These are phyloP conservation scores for Folsomia manolachei DNA, from an alignment of 2,888 invertebrate species.

Conservation along the genomic window DNA sequence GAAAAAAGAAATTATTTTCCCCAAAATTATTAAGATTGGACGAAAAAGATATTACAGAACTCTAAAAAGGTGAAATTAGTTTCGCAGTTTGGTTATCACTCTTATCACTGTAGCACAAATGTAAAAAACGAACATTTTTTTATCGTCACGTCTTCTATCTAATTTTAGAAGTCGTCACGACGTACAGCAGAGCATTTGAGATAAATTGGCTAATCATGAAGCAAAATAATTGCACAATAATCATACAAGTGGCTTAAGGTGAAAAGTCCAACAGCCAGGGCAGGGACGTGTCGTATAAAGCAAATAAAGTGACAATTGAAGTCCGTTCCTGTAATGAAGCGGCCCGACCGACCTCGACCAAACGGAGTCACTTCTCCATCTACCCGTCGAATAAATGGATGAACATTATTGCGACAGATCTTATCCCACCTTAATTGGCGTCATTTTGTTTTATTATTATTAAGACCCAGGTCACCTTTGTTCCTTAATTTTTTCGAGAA, in stretches of 20 bases:
- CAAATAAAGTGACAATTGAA: constrained; percentile 8
- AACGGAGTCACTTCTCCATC: no score
- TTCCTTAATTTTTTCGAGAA: not conserved
- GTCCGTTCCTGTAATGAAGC: not conserved
- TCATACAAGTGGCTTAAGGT: not conserved
- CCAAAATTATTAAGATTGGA: no score
- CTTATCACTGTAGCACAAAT: no score
- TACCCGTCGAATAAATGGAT: not conserved
- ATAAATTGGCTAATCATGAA: not conserved
- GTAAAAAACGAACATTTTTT: no score
- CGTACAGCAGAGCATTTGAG: not conserved
- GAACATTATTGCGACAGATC: not conserved
- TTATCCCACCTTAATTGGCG: constrained; percentile 7
- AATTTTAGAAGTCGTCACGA: not conserved
- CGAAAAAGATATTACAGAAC: no score
- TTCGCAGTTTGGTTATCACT: no score
- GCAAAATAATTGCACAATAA: not conserved
- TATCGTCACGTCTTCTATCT: not conserved
- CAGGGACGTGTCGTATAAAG: not conserved
- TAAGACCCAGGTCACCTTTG: no score
- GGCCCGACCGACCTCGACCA: no score
- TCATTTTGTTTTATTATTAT: not conserved
- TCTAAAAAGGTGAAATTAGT: not conserved
- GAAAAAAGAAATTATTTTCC: no score
- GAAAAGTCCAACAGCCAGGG: not conserved